These are phyloP conservation scores for Atta cephalotes DNA, from an alignment of 1,140 invertebrate species.

Conservation along the genomic window DNA sequence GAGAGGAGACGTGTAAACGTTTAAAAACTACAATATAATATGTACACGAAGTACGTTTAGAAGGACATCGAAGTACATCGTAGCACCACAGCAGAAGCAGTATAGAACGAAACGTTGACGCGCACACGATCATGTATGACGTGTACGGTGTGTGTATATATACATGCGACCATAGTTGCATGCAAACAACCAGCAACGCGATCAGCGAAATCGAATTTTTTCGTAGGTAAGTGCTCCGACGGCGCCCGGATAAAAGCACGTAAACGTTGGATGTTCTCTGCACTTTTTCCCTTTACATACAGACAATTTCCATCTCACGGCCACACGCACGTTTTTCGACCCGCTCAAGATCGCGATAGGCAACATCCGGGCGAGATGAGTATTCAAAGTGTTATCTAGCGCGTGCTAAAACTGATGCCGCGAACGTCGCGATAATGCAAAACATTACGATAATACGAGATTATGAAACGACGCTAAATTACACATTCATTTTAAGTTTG, in stretches of 20 bases:
- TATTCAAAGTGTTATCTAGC: conserved; percentile 16
- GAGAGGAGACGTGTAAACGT: conserved; percentile 49
- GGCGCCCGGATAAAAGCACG: conserved; percentile 80
- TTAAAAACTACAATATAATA: conserved; percentile 66
- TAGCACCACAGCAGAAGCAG: conserved; percentile 73
- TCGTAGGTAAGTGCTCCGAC: conserved; percentile 79
- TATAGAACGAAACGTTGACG: conserved; percentile 69
- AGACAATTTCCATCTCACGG: neutral
- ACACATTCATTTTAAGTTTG: neutral
- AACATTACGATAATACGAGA: conserved; percentile 30
- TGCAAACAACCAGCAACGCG: conserved; percentile 82
- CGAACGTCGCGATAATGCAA: conserved; percentile 18
- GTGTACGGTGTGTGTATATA: conserved; percentile 67
- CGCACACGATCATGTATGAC: conserved; percentile 61
- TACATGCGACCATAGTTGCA: conserved; percentile 81
- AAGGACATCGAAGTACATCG: conserved; percentile 72
- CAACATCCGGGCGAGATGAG: conserved; percentile 55
- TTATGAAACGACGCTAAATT: neutral
- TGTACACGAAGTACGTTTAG: conserved; percentile 68
- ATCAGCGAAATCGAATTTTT: conserved; percentile 82
- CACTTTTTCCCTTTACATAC: conserved; percentile 21
- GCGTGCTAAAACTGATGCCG: conserved; percentile 18
- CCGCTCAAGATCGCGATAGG: conserved; percentile 52
- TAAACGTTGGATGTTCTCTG: conserved; percentile 68
- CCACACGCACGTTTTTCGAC: conserved; percentile 21